Conservation (phyloP, 2,113 vertebrate species). For the Malurus cyaneus region DNA sequence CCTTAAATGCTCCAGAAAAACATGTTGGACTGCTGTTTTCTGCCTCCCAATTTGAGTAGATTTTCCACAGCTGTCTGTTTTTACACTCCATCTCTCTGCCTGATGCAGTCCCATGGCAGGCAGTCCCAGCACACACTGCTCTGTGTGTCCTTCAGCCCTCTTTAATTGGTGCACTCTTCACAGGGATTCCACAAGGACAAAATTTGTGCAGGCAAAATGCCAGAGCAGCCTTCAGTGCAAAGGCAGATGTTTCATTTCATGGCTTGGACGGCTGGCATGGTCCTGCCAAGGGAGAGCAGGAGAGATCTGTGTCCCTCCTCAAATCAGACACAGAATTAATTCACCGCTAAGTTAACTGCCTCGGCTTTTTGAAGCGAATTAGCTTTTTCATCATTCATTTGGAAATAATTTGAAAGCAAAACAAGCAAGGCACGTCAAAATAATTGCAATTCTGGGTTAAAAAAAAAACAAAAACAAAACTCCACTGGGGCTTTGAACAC, state of each 20-base stretch:
- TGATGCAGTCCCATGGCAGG: not conserved
- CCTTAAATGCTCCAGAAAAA: constrained; percentile 1
- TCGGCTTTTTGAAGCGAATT: not conserved
- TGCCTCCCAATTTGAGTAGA: not conserved
- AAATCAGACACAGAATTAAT: not conserved
- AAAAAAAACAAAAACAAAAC: not conserved
- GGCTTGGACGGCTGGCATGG: not conserved
- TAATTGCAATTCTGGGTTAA: not conserved
- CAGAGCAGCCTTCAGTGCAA: constrained; percentile 31
- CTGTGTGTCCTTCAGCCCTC: constrained; percentile 37
- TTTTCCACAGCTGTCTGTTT: constrained; percentile 48
- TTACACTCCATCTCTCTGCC: constrained; percentile 25
- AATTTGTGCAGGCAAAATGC: constrained; percentile 6
- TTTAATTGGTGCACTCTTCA: constrained; percentile 55
- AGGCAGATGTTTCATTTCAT: constrained; percentile 34
- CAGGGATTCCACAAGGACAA: constrained; percentile 45
- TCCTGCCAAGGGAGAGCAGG: not conserved
- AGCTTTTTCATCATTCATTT: not conserved
- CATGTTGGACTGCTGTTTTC: not conserved
- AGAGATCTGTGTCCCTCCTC: not conserved
- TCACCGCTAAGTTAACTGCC: not conserved
- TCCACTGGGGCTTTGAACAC: not conserved
- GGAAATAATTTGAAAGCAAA: not conserved
- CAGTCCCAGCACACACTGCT: constrained; percentile 30
- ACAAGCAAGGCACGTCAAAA: constrained; percentile 15